Base-by-base conservation (phyloP, 2,888 invertebrate species). In the Gnatocerus cornutus region DNA sequence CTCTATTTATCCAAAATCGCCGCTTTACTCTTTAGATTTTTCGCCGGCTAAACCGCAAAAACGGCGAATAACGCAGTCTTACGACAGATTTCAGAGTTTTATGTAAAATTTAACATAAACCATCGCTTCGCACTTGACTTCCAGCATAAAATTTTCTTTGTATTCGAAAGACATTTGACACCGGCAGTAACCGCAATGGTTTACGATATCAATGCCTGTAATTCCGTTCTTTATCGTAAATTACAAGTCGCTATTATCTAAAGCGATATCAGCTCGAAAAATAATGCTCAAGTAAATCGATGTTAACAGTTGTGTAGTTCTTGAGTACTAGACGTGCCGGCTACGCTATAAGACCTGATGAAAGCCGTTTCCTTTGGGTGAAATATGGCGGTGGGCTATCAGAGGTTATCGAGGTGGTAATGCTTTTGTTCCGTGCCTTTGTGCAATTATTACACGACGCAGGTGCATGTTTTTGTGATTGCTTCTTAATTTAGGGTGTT, bases 391-490 rank as follows among this genome's bases (percentile, higher is more conserved):
- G 52, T 53, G 53, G 41, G 43, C 59, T 55, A 62, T 52, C 52
- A 37, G 41, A 45, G 41, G 69, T 65, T 52, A 30, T 68, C 59
- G 59, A 58, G 43, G 41, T 43, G 43, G 53, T 69, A 69, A 69
- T 69, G 69, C 52, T 43, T 64, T 64, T 45, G 48, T 69, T 39
- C 50, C 69, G 69, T 69, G 69, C 65, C 66, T 61, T 48, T 30
- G 29, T 39, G 30, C 55, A 69, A 69, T 69, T 66, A 65, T 55
- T 21, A 21, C 33, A 12, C 30, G 13, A n/a, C 41, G 33, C 37
- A 55, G 64, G 64, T 46, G 64, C 59, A 41, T 30, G 59, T 59
- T 53, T 56, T 48, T 55, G 61, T 14, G 52, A 64, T 69, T 64
- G 58, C 58, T 52, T 64, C 39, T 59, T 58, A 64, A 61, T 65